These are phyloP conservation scores for Rhagonycha fulva DNA, from an alignment of 2,888 invertebrate genomes.

Conservation along the genomic window DNA sequence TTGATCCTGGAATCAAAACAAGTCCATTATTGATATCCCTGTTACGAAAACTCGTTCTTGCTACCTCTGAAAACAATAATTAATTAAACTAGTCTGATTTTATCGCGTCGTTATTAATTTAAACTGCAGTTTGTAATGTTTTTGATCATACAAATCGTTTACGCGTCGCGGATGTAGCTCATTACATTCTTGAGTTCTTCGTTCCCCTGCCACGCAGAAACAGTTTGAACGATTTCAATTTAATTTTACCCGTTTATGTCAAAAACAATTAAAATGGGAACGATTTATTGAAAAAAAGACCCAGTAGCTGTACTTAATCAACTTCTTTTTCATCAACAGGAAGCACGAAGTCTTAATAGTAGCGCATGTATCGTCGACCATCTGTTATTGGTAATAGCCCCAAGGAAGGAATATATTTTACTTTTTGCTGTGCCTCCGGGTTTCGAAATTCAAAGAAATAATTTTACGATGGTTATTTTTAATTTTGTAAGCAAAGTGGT, in stretches of 20 bases:
- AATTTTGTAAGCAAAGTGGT: not conserved
- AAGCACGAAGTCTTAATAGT: not conserved
- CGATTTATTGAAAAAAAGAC: not conserved
- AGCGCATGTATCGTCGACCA: not conserved
- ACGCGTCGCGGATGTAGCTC: not conserved
- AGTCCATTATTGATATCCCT: not conserved
- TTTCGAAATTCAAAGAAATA: not conserved
- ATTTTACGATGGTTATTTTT: not conserved
- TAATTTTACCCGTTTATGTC: not conserved
- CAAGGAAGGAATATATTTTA: not conserved
- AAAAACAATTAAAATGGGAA: not conserved
- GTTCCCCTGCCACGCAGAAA: not conserved
- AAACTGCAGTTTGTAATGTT: not conserved
- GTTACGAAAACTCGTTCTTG: not conserved
- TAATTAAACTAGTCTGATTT: not conserved
- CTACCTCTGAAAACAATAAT: not conserved
- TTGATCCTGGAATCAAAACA: not conserved
- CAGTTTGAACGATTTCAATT: not conserved
- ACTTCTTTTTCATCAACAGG: slow-evolving; percentile 2
- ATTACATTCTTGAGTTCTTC: not conserved
- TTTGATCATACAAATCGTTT: not conserved
- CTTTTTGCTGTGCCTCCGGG: not conserved
- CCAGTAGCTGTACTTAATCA: slow-evolving; percentile 1
- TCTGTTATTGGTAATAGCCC: not conserved
- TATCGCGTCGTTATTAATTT: not conserved